These are phyloP conservation scores for Luidia sarsii DNA, from an alignment of 53 echinoderm and acorn worm genomes.

Conservation along the genomic window DNA sequence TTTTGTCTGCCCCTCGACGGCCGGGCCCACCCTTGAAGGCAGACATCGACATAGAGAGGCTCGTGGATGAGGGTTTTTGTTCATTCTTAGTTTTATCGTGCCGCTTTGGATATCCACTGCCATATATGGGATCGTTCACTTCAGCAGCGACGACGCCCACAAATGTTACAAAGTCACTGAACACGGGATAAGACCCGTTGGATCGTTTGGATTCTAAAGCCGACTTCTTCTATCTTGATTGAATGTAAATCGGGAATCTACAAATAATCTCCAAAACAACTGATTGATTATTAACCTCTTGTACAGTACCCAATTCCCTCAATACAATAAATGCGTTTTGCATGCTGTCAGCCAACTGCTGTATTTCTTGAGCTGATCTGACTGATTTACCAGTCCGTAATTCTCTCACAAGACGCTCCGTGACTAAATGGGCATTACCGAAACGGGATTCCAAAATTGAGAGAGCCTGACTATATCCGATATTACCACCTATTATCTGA, in stretches of 20 bases:
- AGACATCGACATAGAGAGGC: background rate
- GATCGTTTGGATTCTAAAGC: slow-evolving; percentile 9
- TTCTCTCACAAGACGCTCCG: slow-evolving; percentile 21
- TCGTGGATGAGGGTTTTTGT: background rate
- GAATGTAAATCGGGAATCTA: slow-evolving; percentile 34
- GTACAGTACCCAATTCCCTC: slow-evolving; percentile 14
- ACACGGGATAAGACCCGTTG: slow-evolving; percentile 15
- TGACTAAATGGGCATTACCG: slow-evolving; percentile 34
- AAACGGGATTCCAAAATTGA: slow-evolving; percentile 18
- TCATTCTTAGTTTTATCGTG: background rate
- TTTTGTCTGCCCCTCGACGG: background rate
- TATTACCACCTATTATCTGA: slow-evolving; percentile 36
- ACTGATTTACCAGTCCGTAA: slow-evolving; percentile 33
- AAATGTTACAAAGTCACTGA: background rate
- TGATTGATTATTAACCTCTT: slow-evolving; percentile 35
- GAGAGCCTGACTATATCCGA: slow-evolving; percentile 18
- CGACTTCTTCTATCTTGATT: slow-evolving; percentile 22
- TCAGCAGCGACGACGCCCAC: slow-evolving; percentile 9
- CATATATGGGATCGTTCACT: slow-evolving; percentile 35
- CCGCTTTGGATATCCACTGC: background rate
- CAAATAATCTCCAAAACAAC: slow-evolving; percentile 8
- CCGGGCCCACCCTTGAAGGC: background rate
- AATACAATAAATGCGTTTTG: slow-evolving; percentile 16
- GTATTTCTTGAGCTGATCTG: slow-evolving; percentile 34
- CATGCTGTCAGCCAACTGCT: slow-evolving; percentile 44